These are phyloP conservation scores for Pelobates fuscus DNA, from an alignment of 2,113 vertebrate genomes.

Conservation along the genomic window DNA sequence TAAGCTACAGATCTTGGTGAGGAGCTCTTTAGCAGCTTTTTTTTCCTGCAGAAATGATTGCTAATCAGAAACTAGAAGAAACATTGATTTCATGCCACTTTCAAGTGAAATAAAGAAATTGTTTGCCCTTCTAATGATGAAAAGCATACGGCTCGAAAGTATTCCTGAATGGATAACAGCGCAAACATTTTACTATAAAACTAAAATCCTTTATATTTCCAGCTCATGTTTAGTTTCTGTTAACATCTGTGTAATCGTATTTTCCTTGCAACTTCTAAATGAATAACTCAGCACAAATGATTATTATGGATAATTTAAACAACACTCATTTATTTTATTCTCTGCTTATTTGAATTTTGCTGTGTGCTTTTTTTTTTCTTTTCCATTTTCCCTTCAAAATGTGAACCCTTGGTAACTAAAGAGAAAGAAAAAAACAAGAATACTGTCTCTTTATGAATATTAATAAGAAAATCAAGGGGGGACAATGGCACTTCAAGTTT, in stretches of 20 bases:
- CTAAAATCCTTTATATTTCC: conserved; percentile 50
- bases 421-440: conserved; percentile 60
- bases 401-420: conserved; percentile 60
- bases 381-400: conserved; percentile 67
- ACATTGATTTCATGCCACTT: conserved; percentile 48
- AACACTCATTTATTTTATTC: conserved; percentile 61
- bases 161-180: conserved; percentile 31
- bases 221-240: conserved; percentile 50
- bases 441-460: conserved; percentile 75
- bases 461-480: conserved; percentile 78
- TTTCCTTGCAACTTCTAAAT: conserved; percentile 51
- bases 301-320: conserved; percentile 58
- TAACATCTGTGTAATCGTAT: conserved; percentile 52
- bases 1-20: conserved; percentile 15
- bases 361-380: conserved; percentile 59
- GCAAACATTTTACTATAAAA: conserved; percentile 50
- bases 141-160: conserved; percentile 38
- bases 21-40: conserved; percentile 6
- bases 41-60: conserved; percentile 35
- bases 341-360: conserved; percentile 52
- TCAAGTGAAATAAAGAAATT: conserved; percentile 40
- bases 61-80: conserved; percentile 48
- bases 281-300: conserved; percentile 52
- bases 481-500: conserved; percentile 85
- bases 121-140: conserved; percentile 45